Conservation (phyloP, 2,113 vertebrate species). For the Notarius quadriscutis region DNA sequence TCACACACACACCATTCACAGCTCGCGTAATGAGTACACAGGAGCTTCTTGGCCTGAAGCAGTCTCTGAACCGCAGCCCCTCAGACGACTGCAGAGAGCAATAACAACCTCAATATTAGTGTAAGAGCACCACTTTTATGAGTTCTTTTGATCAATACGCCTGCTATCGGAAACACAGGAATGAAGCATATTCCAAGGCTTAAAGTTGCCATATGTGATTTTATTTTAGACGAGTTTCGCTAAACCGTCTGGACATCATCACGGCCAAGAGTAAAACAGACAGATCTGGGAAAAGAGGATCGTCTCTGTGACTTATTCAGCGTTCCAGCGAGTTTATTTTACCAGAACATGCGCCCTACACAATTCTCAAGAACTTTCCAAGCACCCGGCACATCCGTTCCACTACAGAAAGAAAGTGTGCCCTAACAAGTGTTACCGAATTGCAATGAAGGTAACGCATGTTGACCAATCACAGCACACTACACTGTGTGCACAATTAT, state of each 20-base stretch:
- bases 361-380: too few relatives aligned
- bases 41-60: constrained; percentile 32
- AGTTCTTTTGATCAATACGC: not conserved
- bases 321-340: too few relatives aligned
- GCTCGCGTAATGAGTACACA: not conserved
- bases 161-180: not conserved
- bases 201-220: not conserved
- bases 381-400: too few relatives aligned
- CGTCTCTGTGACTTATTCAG: not conserved
- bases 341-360: too few relatives aligned
- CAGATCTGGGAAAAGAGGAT: not conserved
- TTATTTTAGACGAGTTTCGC: not conserved
- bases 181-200: not conserved
- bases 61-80: not conserved
- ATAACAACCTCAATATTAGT: not conserved
- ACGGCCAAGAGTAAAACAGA: not conserved
- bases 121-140: not conserved
- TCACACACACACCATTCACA: constrained; percentile 4
- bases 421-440: too few relatives aligned
- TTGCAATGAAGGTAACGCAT: too few relatives aligned
- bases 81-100: not conserved
- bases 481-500: too few relatives aligned
- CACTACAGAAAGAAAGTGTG: too few relatives aligned
- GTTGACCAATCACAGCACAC: too few relatives aligned
- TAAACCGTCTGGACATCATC: not conserved